phyloP scores from a whole-genome alignment of 2,113 vertebrate species.

The Tragelaphus scriptus region DNA sequence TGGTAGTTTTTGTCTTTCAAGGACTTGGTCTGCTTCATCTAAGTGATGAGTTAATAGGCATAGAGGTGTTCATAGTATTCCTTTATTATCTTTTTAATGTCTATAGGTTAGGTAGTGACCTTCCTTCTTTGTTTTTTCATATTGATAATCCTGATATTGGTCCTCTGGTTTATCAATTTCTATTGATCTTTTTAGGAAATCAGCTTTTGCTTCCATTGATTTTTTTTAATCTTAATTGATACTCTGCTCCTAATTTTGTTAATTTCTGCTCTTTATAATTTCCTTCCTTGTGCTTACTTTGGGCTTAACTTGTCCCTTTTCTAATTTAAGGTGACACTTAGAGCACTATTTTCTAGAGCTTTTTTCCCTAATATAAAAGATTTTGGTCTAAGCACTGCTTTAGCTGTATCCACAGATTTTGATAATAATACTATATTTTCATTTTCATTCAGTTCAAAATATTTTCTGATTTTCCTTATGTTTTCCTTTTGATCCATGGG shows the following conservation, averaged over 20 bases:
- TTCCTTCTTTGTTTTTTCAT: background rate
- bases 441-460: background rate
- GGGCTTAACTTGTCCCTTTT: background rate
- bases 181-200: background rate
- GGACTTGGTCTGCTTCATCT: background rate
- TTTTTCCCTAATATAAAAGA: background rate
- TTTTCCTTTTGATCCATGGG: background rate
- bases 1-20: background rate
- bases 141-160: background rate
- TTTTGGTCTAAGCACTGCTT: background rate
- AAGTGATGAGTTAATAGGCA: background rate
- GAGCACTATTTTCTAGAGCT: background rate
- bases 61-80: background rate
- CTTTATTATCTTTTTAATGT: background rate
- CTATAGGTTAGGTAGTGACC: background rate
- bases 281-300: background rate
- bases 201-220: background rate
- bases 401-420: background rate
- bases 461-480: background rate
- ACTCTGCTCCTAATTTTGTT: constrained; percentile 13
- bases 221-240: background rate
- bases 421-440: background rate
- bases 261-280: background rate
- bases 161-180: background rate
- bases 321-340: background rate